Evolutionary conservation across 1,140 invertebrate genomes (phyloP).

Genomic region (Drosophila rhopaloa): DNA sequence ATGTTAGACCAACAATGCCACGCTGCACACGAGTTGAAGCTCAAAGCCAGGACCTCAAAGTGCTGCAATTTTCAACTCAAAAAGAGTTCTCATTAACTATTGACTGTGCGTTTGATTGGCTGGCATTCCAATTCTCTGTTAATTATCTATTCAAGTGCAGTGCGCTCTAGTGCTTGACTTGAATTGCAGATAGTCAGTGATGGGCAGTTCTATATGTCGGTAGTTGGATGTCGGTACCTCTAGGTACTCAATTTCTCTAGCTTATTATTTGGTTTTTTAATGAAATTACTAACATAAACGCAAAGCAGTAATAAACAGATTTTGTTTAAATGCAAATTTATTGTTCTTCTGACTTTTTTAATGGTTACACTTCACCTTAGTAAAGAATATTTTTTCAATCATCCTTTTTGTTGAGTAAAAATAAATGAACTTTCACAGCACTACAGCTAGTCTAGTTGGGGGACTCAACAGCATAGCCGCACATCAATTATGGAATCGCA

Average conservation of each 20-base stretch:
- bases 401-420: background rate
- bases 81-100: constrained; percentile 48
- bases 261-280: too few relatives aligned
- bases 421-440: background rate
- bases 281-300: too few relatives aligned
- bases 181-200: background rate
- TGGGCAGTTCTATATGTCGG: too few relatives aligned
- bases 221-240: too few relatives aligned
- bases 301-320: too few relatives aligned
- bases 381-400: too few relatives aligned
- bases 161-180: background rate
- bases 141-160: constrained; percentile 45
- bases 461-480: constrained; percentile 2
- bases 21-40: background rate
- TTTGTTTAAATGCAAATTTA: too few relatives aligned
- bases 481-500: constrained; percentile 64
- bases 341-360: too few relatives aligned
- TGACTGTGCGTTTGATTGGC: constrained; percentile 39
- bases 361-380: too few relatives aligned
- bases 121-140: constrained; percentile 22
- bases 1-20: constrained; percentile 25
- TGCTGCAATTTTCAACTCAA: constrained; percentile 24
- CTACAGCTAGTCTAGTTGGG: constrained; percentile 2
- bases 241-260: too few relatives aligned
- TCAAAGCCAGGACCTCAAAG: constrained; percentile 21